These are phyloP conservation scores for Nephrocerus scutellatus DNA, from an alignment of 2,888 invertebrate genomes.

Conservation along the genomic window DNA sequence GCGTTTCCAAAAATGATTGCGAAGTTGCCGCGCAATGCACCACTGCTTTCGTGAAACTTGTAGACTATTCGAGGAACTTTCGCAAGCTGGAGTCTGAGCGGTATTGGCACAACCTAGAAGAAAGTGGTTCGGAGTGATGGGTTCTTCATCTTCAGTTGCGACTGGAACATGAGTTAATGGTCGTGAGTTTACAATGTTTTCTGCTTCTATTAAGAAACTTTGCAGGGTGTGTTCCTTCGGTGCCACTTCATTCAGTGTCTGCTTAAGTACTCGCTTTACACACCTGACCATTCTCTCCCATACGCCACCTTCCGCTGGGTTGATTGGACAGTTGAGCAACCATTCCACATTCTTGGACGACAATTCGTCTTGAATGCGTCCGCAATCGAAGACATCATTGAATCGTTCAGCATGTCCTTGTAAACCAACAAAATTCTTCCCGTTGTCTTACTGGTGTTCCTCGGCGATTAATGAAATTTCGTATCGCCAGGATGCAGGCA, in stretches of 20 bases:
- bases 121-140: constrained; percentile 10
- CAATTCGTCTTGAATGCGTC: constrained; percentile 3
- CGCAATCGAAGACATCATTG: constrained; percentile 3
- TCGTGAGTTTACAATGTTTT: constrained; percentile 9
- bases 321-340: constrained; percentile 10
- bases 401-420: constrained; percentile 4
- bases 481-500: constrained; percentile 19
- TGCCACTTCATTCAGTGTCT: constrained; percentile 5
- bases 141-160: constrained; percentile 6
- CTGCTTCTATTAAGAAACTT: constrained; percentile 11
- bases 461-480: constrained; percentile 21
- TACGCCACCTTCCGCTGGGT: constrained; percentile 12
- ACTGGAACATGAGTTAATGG: constrained; percentile 12
- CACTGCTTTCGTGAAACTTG: constrained; percentile 14
- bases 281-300: constrained; percentile 11
- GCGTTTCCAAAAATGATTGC: constrained; percentile 13
- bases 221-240: constrained; percentile 6
- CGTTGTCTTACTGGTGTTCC: constrained; percentile 18
- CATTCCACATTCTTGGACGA: constrained; percentile 9
- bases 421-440: constrained; percentile 17
- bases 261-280: constrained; percentile 4
- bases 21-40: constrained; percentile 10
- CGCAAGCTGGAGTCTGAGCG: neutral
- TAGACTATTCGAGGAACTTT: neutral
- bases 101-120: constrained; percentile 3